Base-by-base conservation (phyloP, 2,113 vertebrate species). In the Nasalis larvatus region DNA sequence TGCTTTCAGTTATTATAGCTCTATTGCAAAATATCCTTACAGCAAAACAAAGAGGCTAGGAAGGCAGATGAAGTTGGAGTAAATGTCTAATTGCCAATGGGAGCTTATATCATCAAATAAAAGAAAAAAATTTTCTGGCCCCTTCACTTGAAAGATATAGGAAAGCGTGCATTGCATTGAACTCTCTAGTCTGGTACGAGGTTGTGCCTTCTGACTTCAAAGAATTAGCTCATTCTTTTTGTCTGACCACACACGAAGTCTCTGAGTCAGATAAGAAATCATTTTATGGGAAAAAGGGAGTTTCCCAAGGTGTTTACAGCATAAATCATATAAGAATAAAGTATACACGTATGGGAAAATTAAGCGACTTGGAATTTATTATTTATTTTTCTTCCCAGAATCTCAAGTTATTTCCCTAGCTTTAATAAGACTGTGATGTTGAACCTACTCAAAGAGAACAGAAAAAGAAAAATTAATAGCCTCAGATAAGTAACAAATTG, bases 201-300 rank as follows among this genome's bases (percentile, higher is more conserved):
- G n/a, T 87, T 96, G 66, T 1, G 5, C 84, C 81, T 76, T 85
- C 54, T 78, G 66, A 86, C 95, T 97, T 96, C 95, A 97, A 91
- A 96, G 71, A 92, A 94, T 86, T 68, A 77, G 17, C 92, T 93
- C 37, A n/a, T 73, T 94, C 71, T 47, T 96, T 97, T 98, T 66
- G 92, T 97, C 92, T 96, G 45, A 89, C 87, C 95, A 82, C 84
- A 96, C 63, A 86, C 30, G 81, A 73, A 87, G 76, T 89, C 35
- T 95, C 56, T 83, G 92, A 97, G 49, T 13, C 63, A 95, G 52
- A 92, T 52, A 81, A 92, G 68, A 91, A 86, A 81, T 66, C 47
- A 60, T 47, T 96, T 96, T 45, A 73, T 52, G 32, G 10, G 30
- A n/a, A 93, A 95, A 84, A 97, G 49, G 58, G 81, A 82, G 83